These are phyloP conservation scores for Amblyjoppa proteus DNA, from an alignment of 2,888 invertebrate species.

Conservation along the genomic window DNA sequence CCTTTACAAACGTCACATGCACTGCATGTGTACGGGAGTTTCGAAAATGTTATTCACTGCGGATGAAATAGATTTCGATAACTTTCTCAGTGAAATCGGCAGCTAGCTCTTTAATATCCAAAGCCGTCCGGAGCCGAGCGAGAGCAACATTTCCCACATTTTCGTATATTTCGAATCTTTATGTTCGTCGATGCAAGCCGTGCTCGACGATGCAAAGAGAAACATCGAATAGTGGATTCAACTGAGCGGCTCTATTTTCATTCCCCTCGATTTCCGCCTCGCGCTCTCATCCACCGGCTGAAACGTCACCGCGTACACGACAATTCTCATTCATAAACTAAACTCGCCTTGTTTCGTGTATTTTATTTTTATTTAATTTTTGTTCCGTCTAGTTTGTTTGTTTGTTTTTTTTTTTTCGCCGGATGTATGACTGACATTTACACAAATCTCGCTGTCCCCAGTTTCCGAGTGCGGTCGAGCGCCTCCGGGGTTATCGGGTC, in stretches of 20 bases:
- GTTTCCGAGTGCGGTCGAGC: conserved; percentile 34
- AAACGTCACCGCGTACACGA: conserved; percentile 60
- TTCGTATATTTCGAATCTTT: conserved; percentile 22
- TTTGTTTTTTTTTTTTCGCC: conserved; percentile 24
- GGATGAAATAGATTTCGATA: background rate
- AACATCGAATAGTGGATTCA: conserved; percentile 57
- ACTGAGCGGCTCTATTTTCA: conserved; percentile 49
- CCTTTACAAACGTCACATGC: background rate
- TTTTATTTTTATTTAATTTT: conserved; percentile 41
- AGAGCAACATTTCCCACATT: conserved; percentile 4
- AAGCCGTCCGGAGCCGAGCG: background rate
- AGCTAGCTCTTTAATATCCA: conserved; percentile 41
- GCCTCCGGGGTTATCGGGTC: conserved; percentile 21
- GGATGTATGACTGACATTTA: conserved; percentile 44
- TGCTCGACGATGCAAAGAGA: conserved; percentile 46
- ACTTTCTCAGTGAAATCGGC: conserved; percentile 24
- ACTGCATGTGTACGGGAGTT: background rate
- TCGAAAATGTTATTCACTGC: conserved; percentile 5
- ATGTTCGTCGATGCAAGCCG: conserved; percentile 2
- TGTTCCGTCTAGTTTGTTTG: background rate
- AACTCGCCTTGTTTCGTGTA: conserved; percentile 62
- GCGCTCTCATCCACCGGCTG: conserved; percentile 15
- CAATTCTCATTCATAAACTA: conserved; percentile 78
- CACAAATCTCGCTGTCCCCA: conserved; percentile 31
- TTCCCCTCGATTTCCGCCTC: conserved; percentile 15